Percentiles rank a stretch among this genome's conserved stretches.
These are phyloP conservation scores for Nannobrachium achirus DNA, from an alignment of 2,113 vertebrate species.

Conservation along the genomic window DNA sequence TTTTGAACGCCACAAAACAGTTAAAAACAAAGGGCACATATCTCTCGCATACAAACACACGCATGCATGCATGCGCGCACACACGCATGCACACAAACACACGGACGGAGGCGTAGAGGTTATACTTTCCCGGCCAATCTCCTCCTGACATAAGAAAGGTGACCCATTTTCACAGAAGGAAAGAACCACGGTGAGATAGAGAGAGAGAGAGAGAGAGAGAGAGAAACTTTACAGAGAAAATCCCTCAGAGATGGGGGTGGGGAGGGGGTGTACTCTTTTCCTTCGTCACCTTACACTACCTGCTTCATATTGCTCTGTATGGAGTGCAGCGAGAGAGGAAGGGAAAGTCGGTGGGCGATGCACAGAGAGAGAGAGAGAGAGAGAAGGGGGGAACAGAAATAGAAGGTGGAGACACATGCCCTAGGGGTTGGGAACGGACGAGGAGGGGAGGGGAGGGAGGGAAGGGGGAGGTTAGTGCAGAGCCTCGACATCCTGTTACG, in stretches of 20 bases:
- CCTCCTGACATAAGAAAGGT: constrained; percentile 65
- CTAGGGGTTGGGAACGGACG: not conserved
- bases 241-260: constrained; percentile 57
- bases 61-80: not conserved
- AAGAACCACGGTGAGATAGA: constrained; percentile 47
- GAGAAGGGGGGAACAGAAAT: constrained; percentile 17
- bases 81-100: constrained; percentile 4
- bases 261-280: not conserved
- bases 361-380: not conserved
- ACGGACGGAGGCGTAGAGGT: constrained; percentile 33
- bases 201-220: not conserved
- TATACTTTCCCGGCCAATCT: constrained; percentile 55
- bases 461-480: no score
- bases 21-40: no score
- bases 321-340: constrained; percentile 6
- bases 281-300: constrained; percentile 26
- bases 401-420: constrained; percentile 23
- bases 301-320: constrained; percentile 40
- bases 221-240: constrained; percentile 48
- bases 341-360: not conserved
- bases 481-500: constrained; percentile 30
- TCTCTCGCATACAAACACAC: no score
- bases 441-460: not conserved
- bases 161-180: constrained; percentile 76
- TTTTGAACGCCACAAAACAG: no score